These are phyloP conservation scores for Tenthredo amoena DNA, from an alignment of 2,888 invertebrate species.

Conservation along the genomic window DNA sequence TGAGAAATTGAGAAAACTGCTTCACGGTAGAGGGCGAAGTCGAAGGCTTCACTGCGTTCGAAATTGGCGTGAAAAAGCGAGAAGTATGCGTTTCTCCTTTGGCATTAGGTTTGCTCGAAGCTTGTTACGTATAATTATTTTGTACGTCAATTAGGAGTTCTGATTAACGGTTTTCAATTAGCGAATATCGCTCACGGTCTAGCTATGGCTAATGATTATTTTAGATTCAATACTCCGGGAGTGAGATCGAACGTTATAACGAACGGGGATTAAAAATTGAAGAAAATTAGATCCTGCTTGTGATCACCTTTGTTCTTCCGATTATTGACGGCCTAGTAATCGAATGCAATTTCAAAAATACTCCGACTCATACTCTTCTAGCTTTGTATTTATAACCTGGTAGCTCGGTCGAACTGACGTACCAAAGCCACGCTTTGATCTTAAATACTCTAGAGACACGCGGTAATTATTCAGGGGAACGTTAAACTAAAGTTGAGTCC, in stretches of 20 bases:
- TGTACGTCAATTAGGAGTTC: neutral
- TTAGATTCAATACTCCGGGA: neutral
- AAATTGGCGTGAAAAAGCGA: neutral
- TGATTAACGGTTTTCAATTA: neutral
- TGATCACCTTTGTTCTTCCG: neutral
- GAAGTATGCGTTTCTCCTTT: neutral
- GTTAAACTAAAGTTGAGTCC: constrained; percentile 10
- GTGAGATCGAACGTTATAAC: neutral
- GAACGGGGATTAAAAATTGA: neutral
- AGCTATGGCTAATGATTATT: neutral
- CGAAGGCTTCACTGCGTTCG: neutral
- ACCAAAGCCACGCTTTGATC: constrained; percentile 14
- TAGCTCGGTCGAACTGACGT: neutral
- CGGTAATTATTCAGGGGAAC: constrained; percentile 17
- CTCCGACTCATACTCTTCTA: neutral
- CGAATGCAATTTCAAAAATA: neutral
- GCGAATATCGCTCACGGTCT: neutral
- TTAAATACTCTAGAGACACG: constrained; percentile 10
- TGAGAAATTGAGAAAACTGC: constrained; percentile 14
- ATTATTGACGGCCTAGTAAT: neutral
- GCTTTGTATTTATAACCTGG: constrained; percentile 10
- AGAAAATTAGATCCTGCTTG: neutral
- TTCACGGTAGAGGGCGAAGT: neutral
- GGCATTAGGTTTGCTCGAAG: too few species aligned
- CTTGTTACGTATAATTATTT: neutral